Evolutionary conservation across 2,113 vertebrate genomes (phyloP), one percentile per base, ranked within the genome.

Genomic region (Ammodytes marinus): DNA sequence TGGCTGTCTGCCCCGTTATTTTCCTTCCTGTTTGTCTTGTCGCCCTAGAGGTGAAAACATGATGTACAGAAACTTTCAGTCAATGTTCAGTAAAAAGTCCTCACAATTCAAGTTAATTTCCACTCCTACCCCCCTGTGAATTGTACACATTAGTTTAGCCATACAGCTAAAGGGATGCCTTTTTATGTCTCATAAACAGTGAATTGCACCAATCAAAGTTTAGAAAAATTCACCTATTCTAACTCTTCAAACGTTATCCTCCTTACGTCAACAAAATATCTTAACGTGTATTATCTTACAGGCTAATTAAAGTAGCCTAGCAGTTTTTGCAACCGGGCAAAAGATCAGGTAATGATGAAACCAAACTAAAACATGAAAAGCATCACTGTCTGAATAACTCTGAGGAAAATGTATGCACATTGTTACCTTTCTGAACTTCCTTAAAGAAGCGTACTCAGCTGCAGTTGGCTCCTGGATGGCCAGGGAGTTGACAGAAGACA

Each of bases 351-450:
- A 45, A 47, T 2, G 7, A 50, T 40, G 11, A 49, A 67, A 17
- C 5, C 5, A 35, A 59, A 53, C 17, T n/a, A 14, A 5, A 49
- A 8, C 2, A 57, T 8, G 4, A 45, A 4, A 0, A 50, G 50
- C 13, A 5, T 47, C 8, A n/a, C n/a, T n/a, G n/a, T n/a, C n/a
- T n/a, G n/a, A n/a, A n/a, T n/a, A n/a, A 40, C 6, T 49, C 4
- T 54, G 6, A 67, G 47, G 8, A 37, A 64, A 43, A 43, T 19
- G 3, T 7, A n/a, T 45, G 6, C 5, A 37, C 8, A 39, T 10
- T 57, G 45, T 83, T 86, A 95, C 94, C 90, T 95, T 95, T 84
- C 84, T 87, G 81, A 93, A 94, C 89, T 95, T 95, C 40, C 91
- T 89, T 80, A 95, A 88, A 39, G 93, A 91, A n/a, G 95, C 93